Evolutionary conservation across 2,797 vertebrate genomes (phyloP), one percentile per base, ranked within the genome.

Genomic region (Mastacembelus armatus): DNA sequence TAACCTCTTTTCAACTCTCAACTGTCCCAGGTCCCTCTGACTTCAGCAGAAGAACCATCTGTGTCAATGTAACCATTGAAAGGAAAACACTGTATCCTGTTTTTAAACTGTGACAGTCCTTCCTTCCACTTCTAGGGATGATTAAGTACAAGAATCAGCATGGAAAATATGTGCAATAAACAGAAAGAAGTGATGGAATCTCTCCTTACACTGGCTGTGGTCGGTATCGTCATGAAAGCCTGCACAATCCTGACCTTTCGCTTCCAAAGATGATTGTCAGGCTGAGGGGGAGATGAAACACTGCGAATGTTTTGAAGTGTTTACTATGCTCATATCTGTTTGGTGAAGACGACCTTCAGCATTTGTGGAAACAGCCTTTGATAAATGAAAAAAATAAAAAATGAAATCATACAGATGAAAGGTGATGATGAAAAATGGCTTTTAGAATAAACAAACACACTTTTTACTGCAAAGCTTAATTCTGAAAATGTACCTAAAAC

Each of bases 281-380:
- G 55, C 42, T 26, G 58, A 61, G 47, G 55, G 47, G 66, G 55
- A 72, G 85, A 88, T 87, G 79, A 87, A 87, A 87, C 73, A 47
- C 36, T 8, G 15, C 0, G 0, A 27, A 77, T 45, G 74, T 78
- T 84, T 80, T 82, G 71, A 88, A 84, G 76, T 80, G 64, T 64
- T 70, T 62, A 42, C 47, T 36, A 22, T 15, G 48, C 64, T 55
- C 7, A 5, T 22, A 49, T 26, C 62, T 15, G 67, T 74, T 77
- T 62, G 67, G 52, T 66, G 59, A 29, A 47, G 51, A 22, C 27
- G 73, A 75, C 49, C 48, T 74, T 66, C 64, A 52, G 30, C 39
- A 18, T 72, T 68, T 65, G 45, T 33, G 26, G 36, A 38, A 63
- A 39, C 19, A 16, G 11, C 43, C 42, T 83, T 71, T 83, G 64